phyloP scores from a whole-genome alignment of 2,888 invertebrate genomes.

The Diplazon laetatorius region DNA sequence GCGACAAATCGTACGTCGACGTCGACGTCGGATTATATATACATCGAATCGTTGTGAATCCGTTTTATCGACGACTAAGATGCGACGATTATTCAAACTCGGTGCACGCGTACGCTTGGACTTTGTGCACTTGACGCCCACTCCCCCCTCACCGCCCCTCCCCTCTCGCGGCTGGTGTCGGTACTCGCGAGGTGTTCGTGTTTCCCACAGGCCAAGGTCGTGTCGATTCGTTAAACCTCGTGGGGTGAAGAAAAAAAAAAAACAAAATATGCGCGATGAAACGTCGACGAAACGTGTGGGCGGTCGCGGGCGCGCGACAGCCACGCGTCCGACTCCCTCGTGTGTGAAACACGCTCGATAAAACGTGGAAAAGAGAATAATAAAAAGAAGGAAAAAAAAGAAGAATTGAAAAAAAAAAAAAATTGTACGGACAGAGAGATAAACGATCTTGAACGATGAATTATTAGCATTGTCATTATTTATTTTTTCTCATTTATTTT shows the following conservation, averaged over 20 bases:
- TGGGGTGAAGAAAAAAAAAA: too few species aligned
- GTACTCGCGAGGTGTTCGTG: neutral
- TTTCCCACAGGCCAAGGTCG: constrained; percentile 63
- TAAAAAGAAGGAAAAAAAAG: too few species aligned
- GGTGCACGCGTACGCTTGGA: constrained; percentile 3
- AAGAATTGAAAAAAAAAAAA: neutral
- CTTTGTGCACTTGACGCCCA: constrained; percentile 20
- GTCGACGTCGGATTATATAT: too few species aligned
- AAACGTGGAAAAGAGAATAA: neutral
- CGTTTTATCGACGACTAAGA: too few species aligned
- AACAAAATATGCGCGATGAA: too few species aligned
- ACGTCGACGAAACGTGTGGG: constrained; percentile 30
- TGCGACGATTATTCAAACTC: neutral
- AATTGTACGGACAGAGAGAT: neutral
- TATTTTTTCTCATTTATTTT: neutral
- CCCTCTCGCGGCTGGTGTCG: too few species aligned
- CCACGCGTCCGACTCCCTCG: constrained; percentile 12
- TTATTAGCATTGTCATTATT: too few species aligned
- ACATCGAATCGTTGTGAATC: too few species aligned
- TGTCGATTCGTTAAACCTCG: too few species aligned
- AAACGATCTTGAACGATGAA: constrained; percentile 7
- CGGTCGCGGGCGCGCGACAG: neutral
- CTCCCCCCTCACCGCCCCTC: too few species aligned
- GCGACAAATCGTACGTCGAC: neutral
- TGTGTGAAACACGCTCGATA: constrained; percentile 22